Base-by-base conservation (phyloP, 2,888 invertebrate species). In the Acleris laterana region DNA sequence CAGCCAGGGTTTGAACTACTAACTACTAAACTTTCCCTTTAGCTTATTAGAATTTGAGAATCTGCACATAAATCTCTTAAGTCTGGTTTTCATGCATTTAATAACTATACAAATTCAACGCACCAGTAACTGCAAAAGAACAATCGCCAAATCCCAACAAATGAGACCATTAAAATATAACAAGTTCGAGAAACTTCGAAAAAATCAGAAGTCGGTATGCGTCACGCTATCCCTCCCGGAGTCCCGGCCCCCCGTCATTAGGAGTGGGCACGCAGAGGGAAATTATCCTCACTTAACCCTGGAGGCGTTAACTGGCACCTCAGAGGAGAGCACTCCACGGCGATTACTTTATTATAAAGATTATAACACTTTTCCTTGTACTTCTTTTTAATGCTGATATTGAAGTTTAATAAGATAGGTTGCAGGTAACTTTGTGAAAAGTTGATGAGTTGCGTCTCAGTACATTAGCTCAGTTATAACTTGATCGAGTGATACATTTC, bases 241-340 rank as follows among this genome's bases (percentile, higher is more conserved):
- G 64, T 17, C 46, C 46, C 75, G 74, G 75, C 70, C 73, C 76
- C 71, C 76, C 85, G 84, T 89, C 89, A 89, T 89, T 89, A 90
- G 80, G 80, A 89, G 86, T 85, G 85, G 88, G 89, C 89, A 91
- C 90, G 91, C 89, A 89, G 89, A 90, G 88, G 89, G 89, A 91
- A 92, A 92, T 92, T 91, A 92, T 92, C 90, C 89, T 84, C 90
- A 90, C 89, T 93, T 91, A 90, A 90, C 90, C 91, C 87, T 84
- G 84, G 82, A 91, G 90, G 92, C 91, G 92, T 86, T 91, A 92
- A 93, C 92, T 93, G 90, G 89, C 89, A 91, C 91, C 92, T 90
- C 88, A 85, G 85, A 81, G 79, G 80, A 90, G 91, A 83, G 89
- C 84, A 79, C 90, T 91, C 81, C 78, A 71, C 79, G 71, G 73